Percentiles rank a stretch among this genome's conserved stretches.
Conservation (phyloP, 2,888 invertebrate genomes). For the Lissonota sp. region DNA sequence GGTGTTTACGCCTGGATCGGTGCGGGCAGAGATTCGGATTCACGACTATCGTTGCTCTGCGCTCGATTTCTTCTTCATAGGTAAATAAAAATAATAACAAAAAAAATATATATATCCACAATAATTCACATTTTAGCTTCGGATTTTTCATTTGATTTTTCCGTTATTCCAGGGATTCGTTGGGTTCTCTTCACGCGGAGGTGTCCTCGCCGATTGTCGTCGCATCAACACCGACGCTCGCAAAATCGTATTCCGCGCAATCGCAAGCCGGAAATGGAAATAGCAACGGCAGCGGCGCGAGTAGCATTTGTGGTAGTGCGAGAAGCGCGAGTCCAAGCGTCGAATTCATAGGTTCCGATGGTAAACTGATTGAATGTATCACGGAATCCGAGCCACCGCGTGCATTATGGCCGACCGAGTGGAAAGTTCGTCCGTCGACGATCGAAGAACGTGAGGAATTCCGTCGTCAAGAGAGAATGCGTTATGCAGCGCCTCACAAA, state of each 20-base stretch:
- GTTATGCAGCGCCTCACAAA: slow-evolving; percentile 95
- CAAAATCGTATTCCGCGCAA: slow-evolving; percentile 58
- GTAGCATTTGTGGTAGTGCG: slow-evolving; percentile 68
- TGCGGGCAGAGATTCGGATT: slow-evolving; percentile 95
- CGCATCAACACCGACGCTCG: slow-evolving; percentile 63
- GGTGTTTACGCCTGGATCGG: slow-evolving; percentile 96
- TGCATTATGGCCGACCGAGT: slow-evolving; percentile 90
- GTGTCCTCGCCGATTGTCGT: slow-evolving; percentile 54
- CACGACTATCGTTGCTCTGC: slow-evolving; percentile 90
- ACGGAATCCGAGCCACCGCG: slow-evolving; percentile 83
- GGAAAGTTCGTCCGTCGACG: slow-evolving; percentile 93
- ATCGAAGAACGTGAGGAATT: slow-evolving; percentile 91
- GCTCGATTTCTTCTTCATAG: slow-evolving; percentile 91
- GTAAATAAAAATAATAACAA: too few species aligned
- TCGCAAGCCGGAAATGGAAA: slow-evolving; percentile 62
- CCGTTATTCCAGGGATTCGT: slow-evolving; percentile 73
- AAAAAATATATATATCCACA: too few species aligned
- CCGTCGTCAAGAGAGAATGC: slow-evolving; percentile 91
- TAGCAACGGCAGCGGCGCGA: slow-evolving; percentile 66
- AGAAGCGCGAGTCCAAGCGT: slow-evolving; percentile 74
- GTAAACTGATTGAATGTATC: slow-evolving; percentile 74
- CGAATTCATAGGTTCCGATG: slow-evolving; percentile 75
- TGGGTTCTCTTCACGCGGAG: slow-evolving; percentile 72
- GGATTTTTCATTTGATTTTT: background rate
- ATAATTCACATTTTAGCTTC: background rate